Conservation (phyloP, 2,113 vertebrate genomes). For the Panthera leo region DNA sequence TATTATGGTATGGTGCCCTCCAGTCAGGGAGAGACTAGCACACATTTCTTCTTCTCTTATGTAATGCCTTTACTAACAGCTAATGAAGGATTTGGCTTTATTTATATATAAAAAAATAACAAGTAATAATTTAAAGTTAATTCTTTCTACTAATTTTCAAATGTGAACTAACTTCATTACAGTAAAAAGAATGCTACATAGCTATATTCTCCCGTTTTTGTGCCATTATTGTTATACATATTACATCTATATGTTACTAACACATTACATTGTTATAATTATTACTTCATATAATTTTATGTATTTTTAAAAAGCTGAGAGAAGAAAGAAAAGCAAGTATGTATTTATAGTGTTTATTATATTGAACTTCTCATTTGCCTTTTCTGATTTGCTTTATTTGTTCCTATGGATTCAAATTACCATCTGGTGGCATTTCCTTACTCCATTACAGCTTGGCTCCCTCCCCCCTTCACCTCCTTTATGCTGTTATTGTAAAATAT, state of each 20-base stretch:
- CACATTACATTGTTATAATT: neutral
- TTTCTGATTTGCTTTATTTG: neutral
- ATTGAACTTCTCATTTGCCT: neutral
- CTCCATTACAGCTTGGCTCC: neutral
- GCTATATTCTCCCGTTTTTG: neutral
- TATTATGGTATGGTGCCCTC: neutral
- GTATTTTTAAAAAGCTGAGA: neutral
- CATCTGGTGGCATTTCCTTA: neutral
- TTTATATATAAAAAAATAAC: neutral
- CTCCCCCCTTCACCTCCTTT: neutral
- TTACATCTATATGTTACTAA: neutral
- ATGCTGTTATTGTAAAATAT: neutral
- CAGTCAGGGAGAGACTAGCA: neutral
- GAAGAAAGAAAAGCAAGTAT: neutral
- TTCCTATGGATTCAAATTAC: neutral
- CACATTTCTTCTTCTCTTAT: neutral
- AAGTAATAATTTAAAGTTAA: neutral
- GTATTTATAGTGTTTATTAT: neutral
- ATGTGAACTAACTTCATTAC: neutral
- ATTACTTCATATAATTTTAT: neutral
- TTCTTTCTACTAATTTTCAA: neutral
- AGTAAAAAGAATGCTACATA: neutral
- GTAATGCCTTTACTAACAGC: neutral
- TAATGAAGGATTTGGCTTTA: neutral
- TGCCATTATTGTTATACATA: neutral